Evolutionary conservation across 2,888 invertebrate species (phyloP).

Genomic region (Galeruca laticollis): DNA sequence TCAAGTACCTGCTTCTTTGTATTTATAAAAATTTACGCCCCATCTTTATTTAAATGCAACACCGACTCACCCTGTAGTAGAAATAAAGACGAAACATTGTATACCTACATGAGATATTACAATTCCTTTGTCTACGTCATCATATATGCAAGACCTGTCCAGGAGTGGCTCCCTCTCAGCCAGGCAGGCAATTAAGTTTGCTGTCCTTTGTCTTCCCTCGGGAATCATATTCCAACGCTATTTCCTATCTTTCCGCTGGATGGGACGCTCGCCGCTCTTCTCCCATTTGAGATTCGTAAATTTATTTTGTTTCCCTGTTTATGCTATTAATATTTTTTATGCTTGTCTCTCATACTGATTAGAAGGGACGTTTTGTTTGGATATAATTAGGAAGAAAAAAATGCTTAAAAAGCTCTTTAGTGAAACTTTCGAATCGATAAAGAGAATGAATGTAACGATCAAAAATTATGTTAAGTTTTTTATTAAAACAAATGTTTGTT

Average conservation of each 20-base stretch:
- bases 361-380: neutral
- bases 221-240: constrained; percentile 63
- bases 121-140: constrained; percentile 68
- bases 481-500: no score
- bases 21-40: neutral
- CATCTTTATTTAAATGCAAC: neutral
- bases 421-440: neutral
- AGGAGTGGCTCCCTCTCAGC: constrained; percentile 53
- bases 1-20: neutral
- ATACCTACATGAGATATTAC: constrained; percentile 57
- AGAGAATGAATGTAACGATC: neutral
- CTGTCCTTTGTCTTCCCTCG: constrained; percentile 61
- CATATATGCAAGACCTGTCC: constrained; percentile 67
- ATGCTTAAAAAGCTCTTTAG: neutral
- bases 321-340: constrained; percentile 23
- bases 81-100: neutral
- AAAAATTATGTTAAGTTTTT: no score
- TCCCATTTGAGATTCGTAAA: constrained; percentile 65
- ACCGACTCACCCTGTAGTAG: neutral
- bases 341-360: neutral
- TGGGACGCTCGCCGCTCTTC: constrained; percentile 54
- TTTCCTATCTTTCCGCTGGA: constrained; percentile 48
- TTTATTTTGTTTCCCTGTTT: constrained; percentile 61
- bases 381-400: neutral
- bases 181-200: constrained; percentile 62